Evolutionary conservation across 1,140 invertebrate species (phyloP).

Genomic region (Drosophila tristis): DNA sequence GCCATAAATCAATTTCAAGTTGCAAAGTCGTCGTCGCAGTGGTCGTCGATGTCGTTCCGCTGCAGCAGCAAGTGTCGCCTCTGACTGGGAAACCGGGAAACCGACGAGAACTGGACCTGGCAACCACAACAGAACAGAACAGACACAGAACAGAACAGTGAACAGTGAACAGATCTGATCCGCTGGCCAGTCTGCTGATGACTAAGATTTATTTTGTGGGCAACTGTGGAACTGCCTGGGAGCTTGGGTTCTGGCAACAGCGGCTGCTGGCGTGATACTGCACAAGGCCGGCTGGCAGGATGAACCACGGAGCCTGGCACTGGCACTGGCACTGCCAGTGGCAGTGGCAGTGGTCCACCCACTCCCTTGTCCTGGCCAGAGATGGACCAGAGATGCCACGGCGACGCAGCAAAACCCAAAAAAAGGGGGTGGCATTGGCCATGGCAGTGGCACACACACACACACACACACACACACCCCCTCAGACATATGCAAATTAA

Average conservation of each 20-base stretch:
- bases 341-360: too few species aligned
- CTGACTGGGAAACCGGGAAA: slow-evolving; percentile 39
- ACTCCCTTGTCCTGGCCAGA: slow-evolving; percentile 21
- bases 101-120: slow-evolving; percentile 29
- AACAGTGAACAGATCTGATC: slow-evolving; percentile 39
- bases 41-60: slow-evolving; percentile 39
- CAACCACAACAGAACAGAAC: too few species aligned
- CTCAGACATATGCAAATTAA: slow-evolving; percentile 72
- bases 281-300: slow-evolving; percentile 81
- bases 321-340: not conserved
- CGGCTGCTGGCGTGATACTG: slow-evolving; percentile 82
- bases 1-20: slow-evolving; percentile 81
- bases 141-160: too few species aligned
- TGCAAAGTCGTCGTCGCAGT: slow-evolving; percentile 69
- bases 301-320: slow-evolving; percentile 82
- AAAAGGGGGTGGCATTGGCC: slow-evolving; percentile 74
- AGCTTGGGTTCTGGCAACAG: slow-evolving; percentile 77
- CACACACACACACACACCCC: slow-evolving; percentile 48
- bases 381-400: slow-evolving; percentile 34
- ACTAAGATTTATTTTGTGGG: slow-evolving; percentile 80
- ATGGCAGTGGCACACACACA: slow-evolving; percentile 57
- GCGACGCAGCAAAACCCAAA: slow-evolving; percentile 32
- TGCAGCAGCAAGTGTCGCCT: slow-evolving; percentile 66
- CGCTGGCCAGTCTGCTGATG: slow-evolving; percentile 59
- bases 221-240: slow-evolving; percentile 37